Base-by-base conservation (phyloP, 2,797 vertebrate genomes). In the Xiphophorus birchmanni region DNA sequence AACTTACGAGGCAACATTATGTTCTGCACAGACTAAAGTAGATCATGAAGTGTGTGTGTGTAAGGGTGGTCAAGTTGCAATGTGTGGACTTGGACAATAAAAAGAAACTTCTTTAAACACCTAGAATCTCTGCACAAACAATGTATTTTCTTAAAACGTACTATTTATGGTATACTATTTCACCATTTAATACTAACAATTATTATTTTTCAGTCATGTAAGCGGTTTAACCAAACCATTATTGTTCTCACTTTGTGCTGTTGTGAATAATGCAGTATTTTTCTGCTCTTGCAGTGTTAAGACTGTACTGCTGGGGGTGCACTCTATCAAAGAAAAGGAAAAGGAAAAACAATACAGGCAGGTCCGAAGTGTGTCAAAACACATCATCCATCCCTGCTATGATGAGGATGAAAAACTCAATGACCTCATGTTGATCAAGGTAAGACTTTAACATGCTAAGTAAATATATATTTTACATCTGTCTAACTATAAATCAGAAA, bases 361-460 rank as follows among this genome's bases (percentile, higher is more conserved):
- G 73, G 63, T 73, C 45, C 23, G 8, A 42, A 42, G 56, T 0
- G 88, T 94, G 0, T 75, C 71, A 8, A 15, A 0, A 0, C 0
- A 0, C 0, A 0, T 87, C 80, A 58, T 21, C 82, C 92, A 95
- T 77, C 92, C 91, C 18, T 65, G 26, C 13, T 95, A 78, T 37
- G 45, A 93, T 15, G 0, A 0, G 0, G 0, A 0, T 1, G 29
- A 60, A 0, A 37, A n/a, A 0, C 47, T 45, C 82, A 92, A 95
- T 44, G 95, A 95, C 86, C 81, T 95, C 69, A 92, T 90, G 94
- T 80, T 95, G 82, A 78, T 95, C 26, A 91, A 94, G 95, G 95
- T 95, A 81, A 89, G 81, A 13, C 42, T 5, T 69, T 23, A 4
- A 12, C 18, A 42, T 23, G 21, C 37, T 1, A 71, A n/a, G 2